phyloP scores from a whole-genome alignment of 2,797 vertebrate species.

The Sphenopsis melanotis region DNA sequence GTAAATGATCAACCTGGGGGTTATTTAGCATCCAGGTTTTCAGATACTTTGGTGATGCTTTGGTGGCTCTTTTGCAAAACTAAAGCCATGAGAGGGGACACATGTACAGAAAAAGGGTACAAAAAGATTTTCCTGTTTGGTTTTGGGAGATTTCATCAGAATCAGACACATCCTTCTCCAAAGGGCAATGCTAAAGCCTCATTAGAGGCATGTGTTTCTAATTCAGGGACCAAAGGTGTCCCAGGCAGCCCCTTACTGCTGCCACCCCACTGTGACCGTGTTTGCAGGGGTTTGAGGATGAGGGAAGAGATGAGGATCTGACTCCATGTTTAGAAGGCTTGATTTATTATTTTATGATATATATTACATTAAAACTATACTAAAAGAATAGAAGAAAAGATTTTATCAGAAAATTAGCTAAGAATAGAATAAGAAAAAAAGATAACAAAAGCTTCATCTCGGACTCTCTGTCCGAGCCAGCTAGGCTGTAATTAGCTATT shows the following conservation, averaged over 20 bases:
- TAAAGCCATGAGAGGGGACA: neutral
- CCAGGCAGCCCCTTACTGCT: neutral
- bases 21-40: neutral
- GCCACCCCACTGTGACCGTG: too few relatives aligned
- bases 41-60: neutral
- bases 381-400: too few relatives aligned
- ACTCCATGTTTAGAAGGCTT: too few relatives aligned
- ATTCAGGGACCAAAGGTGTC: neutral
- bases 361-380: too few relatives aligned
- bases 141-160: neutral
- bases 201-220: neutral
- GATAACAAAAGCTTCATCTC: too few relatives aligned
- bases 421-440: too few relatives aligned
- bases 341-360: too few relatives aligned
- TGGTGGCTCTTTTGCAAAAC: neutral
- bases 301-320: too few relatives aligned
- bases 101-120: neutral
- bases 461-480: too few relatives aligned
- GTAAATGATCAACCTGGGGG: neutral
- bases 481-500: too few relatives aligned
- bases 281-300: too few relatives aligned
- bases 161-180: neutral
- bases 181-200: neutral
- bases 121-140: neutral
- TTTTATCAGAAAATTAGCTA: too few relatives aligned